Evolutionary conservation across 2,888 invertebrate genomes (phyloP).

Genomic region (Cephonodes hylas): DNA sequence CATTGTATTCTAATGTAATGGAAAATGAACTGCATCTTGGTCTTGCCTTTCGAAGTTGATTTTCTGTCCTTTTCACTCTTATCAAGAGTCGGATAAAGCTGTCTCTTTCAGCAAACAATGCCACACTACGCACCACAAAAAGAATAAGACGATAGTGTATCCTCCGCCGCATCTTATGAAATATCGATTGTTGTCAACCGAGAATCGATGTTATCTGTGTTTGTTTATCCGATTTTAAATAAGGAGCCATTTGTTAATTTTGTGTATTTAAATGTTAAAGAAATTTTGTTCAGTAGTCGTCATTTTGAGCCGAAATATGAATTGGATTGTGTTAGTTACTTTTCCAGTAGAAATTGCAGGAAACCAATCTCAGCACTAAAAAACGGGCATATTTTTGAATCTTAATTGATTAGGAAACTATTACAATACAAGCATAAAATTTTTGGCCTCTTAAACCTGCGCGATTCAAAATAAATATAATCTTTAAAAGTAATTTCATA

Average conservation of each 20-base stretch:
- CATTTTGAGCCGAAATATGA: not conserved
- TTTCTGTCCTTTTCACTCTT: slow-evolving; percentile 45
- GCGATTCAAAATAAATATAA: not conserved
- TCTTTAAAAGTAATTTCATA: too few species aligned
- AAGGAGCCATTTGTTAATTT: not conserved
- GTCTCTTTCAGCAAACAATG: slow-evolving; percentile 76
- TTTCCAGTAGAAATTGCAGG: too few species aligned
- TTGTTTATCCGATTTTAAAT: not conserved
- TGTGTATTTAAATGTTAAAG: not conserved
- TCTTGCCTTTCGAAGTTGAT: slow-evolving; percentile 34
- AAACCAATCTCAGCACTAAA: too few species aligned
- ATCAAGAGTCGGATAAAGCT: slow-evolving; percentile 34
- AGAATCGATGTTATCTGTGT: slow-evolving; percentile 31
- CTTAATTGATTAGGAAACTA: too few species aligned
- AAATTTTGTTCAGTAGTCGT: not conserved
- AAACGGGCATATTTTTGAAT: too few species aligned
- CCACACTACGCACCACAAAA: slow-evolving; percentile 71
- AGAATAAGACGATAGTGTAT: slow-evolving; percentile 59
- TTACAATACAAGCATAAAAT: too few species aligned
- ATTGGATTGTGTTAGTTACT: too few species aligned
- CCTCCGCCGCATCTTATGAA: slow-evolving; percentile 37
- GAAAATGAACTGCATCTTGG: slow-evolving; percentile 49
- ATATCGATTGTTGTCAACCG: slow-evolving; percentile 38
- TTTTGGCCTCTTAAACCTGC: too few species aligned
- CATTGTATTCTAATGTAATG: slow-evolving; percentile 59